phyloP scores from a whole-genome alignment of 1,140 invertebrate species.

The Drosophila lini region DNA sequence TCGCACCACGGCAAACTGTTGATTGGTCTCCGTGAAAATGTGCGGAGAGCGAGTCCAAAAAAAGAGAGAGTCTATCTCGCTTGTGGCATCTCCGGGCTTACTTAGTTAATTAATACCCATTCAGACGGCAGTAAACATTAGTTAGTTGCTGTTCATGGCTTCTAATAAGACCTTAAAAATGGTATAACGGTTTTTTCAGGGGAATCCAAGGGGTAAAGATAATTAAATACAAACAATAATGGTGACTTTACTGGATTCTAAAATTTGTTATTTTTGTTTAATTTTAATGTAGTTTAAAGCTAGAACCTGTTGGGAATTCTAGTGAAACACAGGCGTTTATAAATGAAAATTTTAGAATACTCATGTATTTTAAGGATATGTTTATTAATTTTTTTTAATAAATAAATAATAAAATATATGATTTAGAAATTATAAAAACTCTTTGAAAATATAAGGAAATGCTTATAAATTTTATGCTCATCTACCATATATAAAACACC shows the following conservation, averaged over 20 bases:
- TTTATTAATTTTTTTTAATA: too few relatives aligned
- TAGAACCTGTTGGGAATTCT: not conserved
- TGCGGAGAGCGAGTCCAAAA: slow-evolving; percentile 14
- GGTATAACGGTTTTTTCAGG: not conserved
- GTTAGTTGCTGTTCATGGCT: slow-evolving; percentile 34
- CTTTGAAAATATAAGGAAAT: too few relatives aligned
- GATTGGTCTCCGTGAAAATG: slow-evolving; percentile 43
- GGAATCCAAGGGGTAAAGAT: not conserved
- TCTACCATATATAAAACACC: too few relatives aligned
- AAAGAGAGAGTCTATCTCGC: slow-evolving; percentile 35
- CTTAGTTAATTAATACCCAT: slow-evolving; percentile 48
- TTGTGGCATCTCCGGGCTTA: slow-evolving; percentile 20
- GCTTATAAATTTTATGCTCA: too few relatives aligned
- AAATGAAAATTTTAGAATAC: not conserved
- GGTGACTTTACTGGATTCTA: too few relatives aligned
- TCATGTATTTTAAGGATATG: not conserved
- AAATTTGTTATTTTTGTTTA: too few relatives aligned
- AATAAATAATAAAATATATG: too few relatives aligned
- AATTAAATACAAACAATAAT: not conserved
- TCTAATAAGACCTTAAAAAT: slow-evolving; percentile 11
- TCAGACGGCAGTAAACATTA: slow-evolving; percentile 29
- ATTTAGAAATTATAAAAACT: too few relatives aligned
- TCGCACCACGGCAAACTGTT: slow-evolving; percentile 67
- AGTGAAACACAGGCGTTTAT: too few relatives aligned
- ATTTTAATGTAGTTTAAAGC: not conserved